These are phyloP conservation scores for Brienomyrus brachyistius DNA, from an alignment of 2,113 vertebrate species.

Conservation along the genomic window DNA sequence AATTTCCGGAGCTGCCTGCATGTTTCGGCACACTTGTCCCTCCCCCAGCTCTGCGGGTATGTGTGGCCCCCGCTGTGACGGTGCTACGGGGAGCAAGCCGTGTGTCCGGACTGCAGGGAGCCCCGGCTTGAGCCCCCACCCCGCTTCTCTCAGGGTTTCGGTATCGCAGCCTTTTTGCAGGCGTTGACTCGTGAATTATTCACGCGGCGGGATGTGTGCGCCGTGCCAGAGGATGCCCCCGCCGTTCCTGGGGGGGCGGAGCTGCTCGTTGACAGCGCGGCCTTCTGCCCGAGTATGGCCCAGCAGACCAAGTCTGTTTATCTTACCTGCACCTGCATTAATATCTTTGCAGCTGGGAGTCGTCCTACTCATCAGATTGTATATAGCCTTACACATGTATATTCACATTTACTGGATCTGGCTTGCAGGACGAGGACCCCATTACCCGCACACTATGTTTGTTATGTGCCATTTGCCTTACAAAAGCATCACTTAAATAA, in stretches of 20 bases:
- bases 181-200: conserved; percentile 13
- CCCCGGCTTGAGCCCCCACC: background rate
- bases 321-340: background rate
- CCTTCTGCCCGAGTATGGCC: background rate
- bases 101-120: background rate
- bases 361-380: background rate
- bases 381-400: background rate
- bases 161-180: background rate
- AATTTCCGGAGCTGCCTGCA: background rate
- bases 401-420: background rate
- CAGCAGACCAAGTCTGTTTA: background rate
- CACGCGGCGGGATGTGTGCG: background rate
- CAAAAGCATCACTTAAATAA: background rate
- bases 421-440: background rate
- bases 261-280: background rate
- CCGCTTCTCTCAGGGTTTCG: background rate
- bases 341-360: background rate
- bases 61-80: background rate
- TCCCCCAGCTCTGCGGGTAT: background rate
- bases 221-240: background rate
- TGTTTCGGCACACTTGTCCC: background rate
- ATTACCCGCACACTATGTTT: background rate
- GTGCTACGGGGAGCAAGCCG: background rate
- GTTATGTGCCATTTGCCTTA: background rate
- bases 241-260: background rate